Evolutionary conservation across 92 coral and sea anemone genomes (phyloP), one percentile per base, ranked within the genome.

Genomic region (Diadumene lineata): DNA sequence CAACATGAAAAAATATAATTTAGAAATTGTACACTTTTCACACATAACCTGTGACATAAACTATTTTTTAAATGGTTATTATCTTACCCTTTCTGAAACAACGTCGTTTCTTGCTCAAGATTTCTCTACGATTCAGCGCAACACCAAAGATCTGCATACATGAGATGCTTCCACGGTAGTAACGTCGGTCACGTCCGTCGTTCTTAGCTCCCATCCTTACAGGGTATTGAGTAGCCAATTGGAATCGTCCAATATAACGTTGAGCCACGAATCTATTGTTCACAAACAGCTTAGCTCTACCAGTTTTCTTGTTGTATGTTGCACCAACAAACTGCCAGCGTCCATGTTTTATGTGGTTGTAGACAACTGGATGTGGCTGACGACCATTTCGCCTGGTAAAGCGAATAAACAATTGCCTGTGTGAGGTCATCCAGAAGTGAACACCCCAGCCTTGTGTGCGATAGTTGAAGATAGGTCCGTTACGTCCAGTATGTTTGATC

Each of bases 141-240:
- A 56, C 65, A 16, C 72, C 81, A 56, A 78, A 89, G 17, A 89
- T 79, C 66, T 89, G 94, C 94, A 89, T 89, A 71, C 94, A 89
- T 7, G 94, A 82, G 60, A 89, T 82, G 0, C 90, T 72, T 1
- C 94, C 94, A 7, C 43, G 31, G 60, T 85, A 89, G 81, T 81
- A 89, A 38, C 94, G 80, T 10, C 70, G 31, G 30, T 78, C 90
- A 7, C 85, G 64, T 25, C 64, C 8, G 64, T 58, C 84, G 34
- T 71, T 46, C 19, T 77, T 70, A 4, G 94, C 90, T 64, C 94
- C 94, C 90, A 85, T 85, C 24, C 90, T 73, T 17, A 79, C 90
- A 24, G 64, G 64, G 15, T 11, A 58, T 29, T 58, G 22, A 26
- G 94, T 78, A 23, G 87, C 80, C 44, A 89, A 48, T 27, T 68